phyloP scores from a whole-genome alignment of 2,888 invertebrate genomes.

The Lepetodrilus schrolli region DNA sequence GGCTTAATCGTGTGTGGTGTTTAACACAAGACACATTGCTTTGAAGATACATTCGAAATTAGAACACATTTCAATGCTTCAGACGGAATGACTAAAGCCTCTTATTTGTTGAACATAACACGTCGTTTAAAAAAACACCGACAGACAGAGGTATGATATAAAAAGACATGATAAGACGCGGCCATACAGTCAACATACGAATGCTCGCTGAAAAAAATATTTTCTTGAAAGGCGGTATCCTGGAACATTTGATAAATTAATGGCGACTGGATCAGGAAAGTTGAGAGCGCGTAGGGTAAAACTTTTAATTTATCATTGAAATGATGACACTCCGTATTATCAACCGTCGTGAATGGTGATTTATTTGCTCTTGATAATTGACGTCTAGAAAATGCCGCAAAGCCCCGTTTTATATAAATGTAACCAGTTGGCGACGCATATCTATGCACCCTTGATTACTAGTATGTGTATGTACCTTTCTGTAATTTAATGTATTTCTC shows the following conservation, averaged over 20 bases:
- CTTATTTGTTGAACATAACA: neutral
- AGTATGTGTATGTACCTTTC: neutral
- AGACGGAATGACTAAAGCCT: neutral
- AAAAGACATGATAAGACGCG: neutral
- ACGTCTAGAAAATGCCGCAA: too few species aligned
- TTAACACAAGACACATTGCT: too few species aligned
- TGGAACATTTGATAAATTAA: neutral
- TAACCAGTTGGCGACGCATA: neutral
- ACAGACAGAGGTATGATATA: neutral
- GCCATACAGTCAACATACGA: neutral
- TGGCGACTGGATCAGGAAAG: neutral
- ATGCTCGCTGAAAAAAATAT: neutral
- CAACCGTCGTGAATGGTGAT: neutral
- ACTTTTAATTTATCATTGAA: neutral
- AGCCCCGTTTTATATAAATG: neutral
- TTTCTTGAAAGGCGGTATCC: conserved; percentile 12
- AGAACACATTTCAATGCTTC: neutral
- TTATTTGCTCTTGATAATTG: neutral
- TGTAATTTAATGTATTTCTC: too few species aligned
- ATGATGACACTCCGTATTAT: neutral
- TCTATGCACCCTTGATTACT: neutral
- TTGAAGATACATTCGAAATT: too few species aligned
- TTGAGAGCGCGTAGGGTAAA: neutral
- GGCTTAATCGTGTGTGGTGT: too few species aligned
- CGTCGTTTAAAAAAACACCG: neutral